A percentile compares a stretch with the other conserved stretches of the same genome.
Conservation (phyloP, 1,140 invertebrate genomes). For the Brachionus plicatilis region DNA sequence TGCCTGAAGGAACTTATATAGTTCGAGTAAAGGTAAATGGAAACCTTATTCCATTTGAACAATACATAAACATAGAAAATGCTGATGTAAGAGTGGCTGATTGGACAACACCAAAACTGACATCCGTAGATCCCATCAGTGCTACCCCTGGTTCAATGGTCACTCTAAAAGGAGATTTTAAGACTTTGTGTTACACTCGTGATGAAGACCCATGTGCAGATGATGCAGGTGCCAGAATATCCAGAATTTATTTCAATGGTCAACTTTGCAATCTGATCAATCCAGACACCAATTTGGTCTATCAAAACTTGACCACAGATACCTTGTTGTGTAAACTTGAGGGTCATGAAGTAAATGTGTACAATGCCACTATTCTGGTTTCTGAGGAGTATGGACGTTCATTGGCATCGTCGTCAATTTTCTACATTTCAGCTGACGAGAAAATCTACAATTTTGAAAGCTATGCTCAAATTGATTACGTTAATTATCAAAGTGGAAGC, state of each 20-base stretch:
- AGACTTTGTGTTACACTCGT: constrained; percentile 2
- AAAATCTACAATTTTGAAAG: constrained; percentile 10
- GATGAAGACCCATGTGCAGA: constrained; percentile 11
- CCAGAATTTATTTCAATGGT: constrained; percentile 28
- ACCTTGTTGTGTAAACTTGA: neutral
- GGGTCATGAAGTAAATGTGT: constrained; percentile 13
- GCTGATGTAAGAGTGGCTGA: neutral
- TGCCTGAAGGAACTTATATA: neutral
- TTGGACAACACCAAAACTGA: constrained; percentile 43
- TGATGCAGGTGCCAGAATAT: neutral
- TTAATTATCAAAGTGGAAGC: neutral
- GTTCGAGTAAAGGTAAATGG: constrained; percentile 20
- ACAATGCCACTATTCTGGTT: neutral
- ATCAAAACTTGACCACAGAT: neutral
- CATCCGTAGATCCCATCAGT: constrained; percentile 38
- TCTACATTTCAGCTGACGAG: neutral
- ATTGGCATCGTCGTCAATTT: neutral
- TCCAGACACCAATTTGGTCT: neutral
- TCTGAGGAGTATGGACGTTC: constrained; percentile 30
- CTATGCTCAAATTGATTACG: constrained; percentile 39
- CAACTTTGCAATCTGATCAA: constrained; percentile 29
- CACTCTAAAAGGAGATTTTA: constrained; percentile 42
- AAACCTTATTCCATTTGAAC: constrained; percentile 8
- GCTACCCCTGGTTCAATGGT: constrained; percentile 43
- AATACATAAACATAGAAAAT: neutral